These are phyloP conservation scores for Notothenia rossii DNA, from an alignment of 2,113 vertebrate species.

Conservation along the genomic window DNA sequence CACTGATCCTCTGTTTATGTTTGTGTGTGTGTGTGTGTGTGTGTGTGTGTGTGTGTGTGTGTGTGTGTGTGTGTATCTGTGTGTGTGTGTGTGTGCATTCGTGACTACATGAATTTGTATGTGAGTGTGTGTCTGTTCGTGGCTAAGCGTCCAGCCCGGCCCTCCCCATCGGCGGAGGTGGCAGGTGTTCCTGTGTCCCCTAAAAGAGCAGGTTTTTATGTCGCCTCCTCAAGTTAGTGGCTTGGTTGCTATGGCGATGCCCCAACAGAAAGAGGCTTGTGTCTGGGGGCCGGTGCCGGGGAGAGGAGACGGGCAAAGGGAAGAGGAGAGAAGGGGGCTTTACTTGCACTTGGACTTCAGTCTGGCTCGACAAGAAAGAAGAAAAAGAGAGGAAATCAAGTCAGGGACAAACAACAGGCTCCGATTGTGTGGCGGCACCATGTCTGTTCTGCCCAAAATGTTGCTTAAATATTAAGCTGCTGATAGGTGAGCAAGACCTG, in stretches of 20 bases:
- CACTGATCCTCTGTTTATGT: slow-evolving; percentile 63
- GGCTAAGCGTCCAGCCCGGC: slow-evolving; percentile 48
- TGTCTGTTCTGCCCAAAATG: slow-evolving; percentile 36
- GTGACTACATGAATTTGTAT: slow-evolving; percentile 63
- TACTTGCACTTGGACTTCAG: slow-evolving; percentile 56
- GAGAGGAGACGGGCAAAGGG: slow-evolving; percentile 74
- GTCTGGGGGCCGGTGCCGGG: slow-evolving; percentile 84
- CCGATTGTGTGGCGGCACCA: slow-evolving; percentile 65
- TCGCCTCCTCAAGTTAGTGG: slow-evolving; percentile 86
- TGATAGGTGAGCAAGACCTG: slow-evolving; percentile 18
- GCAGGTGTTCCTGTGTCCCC: slow-evolving; percentile 86
- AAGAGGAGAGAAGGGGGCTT: slow-evolving; percentile 73
- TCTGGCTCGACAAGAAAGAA: slow-evolving; percentile 57
- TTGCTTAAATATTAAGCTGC: slow-evolving; percentile 48
- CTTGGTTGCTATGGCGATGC: slow-evolving; percentile 85
- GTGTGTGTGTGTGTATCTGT: slow-evolving; percentile 5
- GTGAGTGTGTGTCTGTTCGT: slow-evolving; percentile 68
- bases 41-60: slow-evolving; percentile 14
- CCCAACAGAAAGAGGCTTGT: slow-evolving; percentile 88
- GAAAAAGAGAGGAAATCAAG: slow-evolving; percentile 70
- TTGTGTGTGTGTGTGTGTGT: neutral
- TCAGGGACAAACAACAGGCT: slow-evolving; percentile 71
- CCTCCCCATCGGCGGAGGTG: slow-evolving; percentile 79
- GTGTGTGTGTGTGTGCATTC: slow-evolving; percentile 32
- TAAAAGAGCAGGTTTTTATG: slow-evolving; percentile 87